Conservation (phyloP, 2,888 invertebrate species). For the Eurytoma californica region DNA sequence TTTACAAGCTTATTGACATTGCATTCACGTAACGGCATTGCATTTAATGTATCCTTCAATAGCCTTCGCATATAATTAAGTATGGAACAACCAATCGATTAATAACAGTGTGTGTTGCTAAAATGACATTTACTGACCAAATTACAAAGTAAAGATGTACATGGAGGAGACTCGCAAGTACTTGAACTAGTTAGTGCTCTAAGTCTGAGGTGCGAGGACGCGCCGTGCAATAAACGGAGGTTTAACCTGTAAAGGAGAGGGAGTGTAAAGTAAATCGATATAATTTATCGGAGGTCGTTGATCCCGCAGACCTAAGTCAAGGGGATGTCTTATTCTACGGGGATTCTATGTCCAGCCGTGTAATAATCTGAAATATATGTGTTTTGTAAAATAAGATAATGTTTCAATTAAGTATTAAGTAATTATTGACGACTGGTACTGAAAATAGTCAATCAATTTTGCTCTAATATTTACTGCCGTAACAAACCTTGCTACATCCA, state of each 20-base stretch:
- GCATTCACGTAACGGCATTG: not conserved
- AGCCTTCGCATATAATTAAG: not conserved
- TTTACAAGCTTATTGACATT: not conserved
- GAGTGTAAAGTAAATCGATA: slow-evolving; percentile 32
- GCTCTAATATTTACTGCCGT: not conserved
- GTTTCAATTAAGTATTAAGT: no score
- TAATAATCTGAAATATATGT: not conserved
- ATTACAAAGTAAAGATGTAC: slow-evolving; percentile 16
- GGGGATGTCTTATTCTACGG: not conserved
- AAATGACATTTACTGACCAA: slow-evolving; percentile 26
- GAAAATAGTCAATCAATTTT: not conserved
- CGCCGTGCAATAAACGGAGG: not conserved
- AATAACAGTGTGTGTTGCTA: slow-evolving; percentile 23
- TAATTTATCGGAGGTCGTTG: slow-evolving; percentile 37
- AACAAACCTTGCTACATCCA: no score
- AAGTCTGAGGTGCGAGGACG: not conserved
- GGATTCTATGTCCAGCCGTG: not conserved
- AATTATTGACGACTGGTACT: not conserved
- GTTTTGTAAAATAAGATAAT: no score
- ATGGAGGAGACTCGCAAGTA: not conserved
- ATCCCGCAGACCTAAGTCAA: not conserved
- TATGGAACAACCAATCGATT: slow-evolving; percentile 11
- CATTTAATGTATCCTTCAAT: not conserved
- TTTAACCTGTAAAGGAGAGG: not conserved
- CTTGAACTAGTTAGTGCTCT: slow-evolving; percentile 46